Conservation (phyloP, 2,888 invertebrate species). For the Volucella inflata region DNA sequence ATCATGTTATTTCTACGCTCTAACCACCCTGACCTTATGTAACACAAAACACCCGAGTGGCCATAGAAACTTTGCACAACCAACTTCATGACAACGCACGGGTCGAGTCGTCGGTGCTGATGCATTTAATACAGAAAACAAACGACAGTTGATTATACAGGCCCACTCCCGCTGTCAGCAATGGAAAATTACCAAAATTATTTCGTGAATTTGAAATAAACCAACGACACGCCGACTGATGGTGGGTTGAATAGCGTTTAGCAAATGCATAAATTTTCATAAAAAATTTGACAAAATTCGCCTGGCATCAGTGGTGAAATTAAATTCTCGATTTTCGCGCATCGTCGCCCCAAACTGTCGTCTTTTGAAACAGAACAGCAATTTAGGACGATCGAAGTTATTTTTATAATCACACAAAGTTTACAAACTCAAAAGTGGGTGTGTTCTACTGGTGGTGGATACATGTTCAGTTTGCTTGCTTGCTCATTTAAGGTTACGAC, state of each 20-base stretch:
- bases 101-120: too few species aligned
- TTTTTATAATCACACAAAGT: background rate
- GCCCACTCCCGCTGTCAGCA: conserved; percentile 1
- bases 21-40: conserved; percentile 67
- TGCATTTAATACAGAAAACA: too few species aligned
- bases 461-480: conserved; percentile 2
- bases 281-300: conserved; percentile 16
- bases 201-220: conserved; percentile 9
- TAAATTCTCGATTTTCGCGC: background rate
- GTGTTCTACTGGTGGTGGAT: conserved; percentile 3
- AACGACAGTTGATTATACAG: too few species aligned
- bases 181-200: conserved; percentile 66
- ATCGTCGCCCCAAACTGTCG: background rate
- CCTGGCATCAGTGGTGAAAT: conserved; percentile 14
- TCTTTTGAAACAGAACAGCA: background rate
- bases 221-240: background rate
- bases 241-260: background rate
- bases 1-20: too few species aligned
- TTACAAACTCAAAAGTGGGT: conserved; percentile 20
- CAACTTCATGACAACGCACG: conserved; percentile 44
- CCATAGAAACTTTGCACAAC: conserved; percentile 58
- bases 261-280: background rate
- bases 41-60: conserved; percentile 50
- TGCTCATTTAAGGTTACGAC: background rate
- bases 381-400: too few species aligned